phyloP scores from a whole-genome alignment of 1,140 invertebrate species.

The Danaus melanippus region DNA sequence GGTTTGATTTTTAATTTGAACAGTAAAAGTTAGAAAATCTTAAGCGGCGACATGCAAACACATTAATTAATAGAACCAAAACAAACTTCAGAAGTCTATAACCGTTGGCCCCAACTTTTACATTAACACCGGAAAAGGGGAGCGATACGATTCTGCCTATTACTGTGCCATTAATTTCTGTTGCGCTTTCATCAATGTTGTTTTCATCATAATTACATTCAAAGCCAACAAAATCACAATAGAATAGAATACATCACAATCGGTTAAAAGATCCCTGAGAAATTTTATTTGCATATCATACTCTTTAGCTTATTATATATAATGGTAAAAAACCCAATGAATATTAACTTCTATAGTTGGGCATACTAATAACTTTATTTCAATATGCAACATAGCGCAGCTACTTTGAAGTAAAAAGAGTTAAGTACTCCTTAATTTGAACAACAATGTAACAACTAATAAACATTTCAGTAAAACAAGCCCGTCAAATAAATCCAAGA shows the following conservation, averaged over 20 bases:
- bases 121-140: slow-evolving; percentile 54
- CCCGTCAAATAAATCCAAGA: slow-evolving; percentile 64
- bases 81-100: slow-evolving; percentile 61
- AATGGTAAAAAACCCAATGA: too few relatives aligned
- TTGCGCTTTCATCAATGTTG: slow-evolving; percentile 19
- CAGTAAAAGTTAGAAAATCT: slow-evolving; percentile 35
- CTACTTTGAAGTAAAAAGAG: not conserved
- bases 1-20: too few relatives aligned
- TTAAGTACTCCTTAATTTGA: slow-evolving; percentile 31
- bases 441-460: slow-evolving; percentile 62
- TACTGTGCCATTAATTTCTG: slow-evolving; percentile 28
- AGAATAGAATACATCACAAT: too few relatives aligned
- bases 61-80: slow-evolving; percentile 64
- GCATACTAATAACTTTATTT: too few relatives aligned
- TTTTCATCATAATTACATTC: slow-evolving; percentile 17
- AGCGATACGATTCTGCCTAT: slow-evolving; percentile 54
- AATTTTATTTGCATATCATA: too few relatives aligned
- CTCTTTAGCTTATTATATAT: too few relatives aligned
- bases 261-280: too few relatives aligned
- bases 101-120: slow-evolving; percentile 54
- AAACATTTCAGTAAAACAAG: slow-evolving; percentile 59
- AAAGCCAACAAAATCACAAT: not conserved
- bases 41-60: slow-evolving; percentile 54
- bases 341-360: too few relatives aligned
- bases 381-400: too few relatives aligned